Conservation (phyloP, 1,140 invertebrate genomes). For the Geopemphigus sp. region DNA sequence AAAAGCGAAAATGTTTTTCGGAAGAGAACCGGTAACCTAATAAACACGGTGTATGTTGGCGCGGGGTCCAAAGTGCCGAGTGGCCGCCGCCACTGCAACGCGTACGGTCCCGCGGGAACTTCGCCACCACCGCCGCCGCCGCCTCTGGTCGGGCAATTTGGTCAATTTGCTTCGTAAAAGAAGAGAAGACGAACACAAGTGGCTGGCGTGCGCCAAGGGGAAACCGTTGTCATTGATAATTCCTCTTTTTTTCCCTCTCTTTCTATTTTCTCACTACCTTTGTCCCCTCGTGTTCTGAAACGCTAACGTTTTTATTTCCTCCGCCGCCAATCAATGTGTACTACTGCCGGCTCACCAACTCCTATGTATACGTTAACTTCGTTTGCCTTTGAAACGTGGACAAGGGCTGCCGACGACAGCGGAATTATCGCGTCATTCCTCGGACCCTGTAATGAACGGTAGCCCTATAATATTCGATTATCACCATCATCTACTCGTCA, state of each 20-base stretch:
- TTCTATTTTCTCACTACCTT: constrained; percentile 30
- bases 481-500: not conserved
- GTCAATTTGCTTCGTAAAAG: constrained; percentile 47
- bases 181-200: constrained; percentile 36
- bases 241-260: constrained; percentile 14
- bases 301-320: constrained; percentile 45
- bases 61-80: constrained; percentile 47
- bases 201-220: constrained; percentile 11
- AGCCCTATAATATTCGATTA: not conserved
- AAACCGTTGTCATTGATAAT: constrained; percentile 50
- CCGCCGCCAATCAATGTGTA: constrained; percentile 39
- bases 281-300: constrained; percentile 6
- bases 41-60: constrained; percentile 26
- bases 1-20: constrained; percentile 44
- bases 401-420: constrained; percentile 27
- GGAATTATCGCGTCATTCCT: constrained; percentile 4
- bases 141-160: constrained; percentile 37
- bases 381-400: constrained; percentile 24
- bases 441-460: not conserved
- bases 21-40: constrained; percentile 45
- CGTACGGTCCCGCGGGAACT: constrained; percentile 28
- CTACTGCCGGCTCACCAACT: too few relatives aligned
- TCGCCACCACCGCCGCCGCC: too few relatives aligned
- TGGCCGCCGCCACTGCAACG: constrained; percentile 16
- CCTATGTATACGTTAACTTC: constrained; percentile 3